phyloP scores from a whole-genome alignment of 2,113 vertebrate genomes.

The Oryzias woworae region DNA sequence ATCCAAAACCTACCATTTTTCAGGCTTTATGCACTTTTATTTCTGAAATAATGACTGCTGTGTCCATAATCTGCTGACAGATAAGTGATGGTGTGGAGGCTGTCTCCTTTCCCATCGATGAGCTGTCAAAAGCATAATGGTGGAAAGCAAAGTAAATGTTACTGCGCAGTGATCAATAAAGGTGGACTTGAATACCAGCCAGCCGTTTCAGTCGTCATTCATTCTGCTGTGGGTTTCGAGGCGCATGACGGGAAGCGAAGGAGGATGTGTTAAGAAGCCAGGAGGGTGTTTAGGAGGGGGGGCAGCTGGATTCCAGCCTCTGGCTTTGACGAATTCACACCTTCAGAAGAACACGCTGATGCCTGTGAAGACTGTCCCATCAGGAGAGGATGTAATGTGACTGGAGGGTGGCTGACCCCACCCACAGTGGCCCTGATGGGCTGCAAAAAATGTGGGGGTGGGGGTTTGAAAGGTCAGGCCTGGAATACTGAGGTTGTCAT shows the following conservation, averaged over 20 bases:
- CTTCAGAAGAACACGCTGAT: constrained; percentile 55
- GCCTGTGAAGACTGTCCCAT: constrained; percentile 38
- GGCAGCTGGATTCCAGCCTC: constrained; percentile 63
- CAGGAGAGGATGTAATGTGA: constrained; percentile 14
- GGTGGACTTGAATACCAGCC: constrained; percentile 45
- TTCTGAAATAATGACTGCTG: constrained; percentile 60
- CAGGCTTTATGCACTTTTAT: constrained; percentile 55
- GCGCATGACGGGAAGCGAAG: too few relatives aligned
- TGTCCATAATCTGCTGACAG: constrained; percentile 64
- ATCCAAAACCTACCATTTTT: constrained; percentile 61
- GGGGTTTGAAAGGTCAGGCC: constrained; percentile 1
- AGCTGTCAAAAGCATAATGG: constrained; percentile 44
- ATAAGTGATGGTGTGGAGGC: constrained; percentile 57
- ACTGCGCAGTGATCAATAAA: constrained; percentile 65
- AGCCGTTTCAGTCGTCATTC: constrained; percentile 42
- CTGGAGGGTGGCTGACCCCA: neutral
- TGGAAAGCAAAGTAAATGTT: constrained; percentile 62
- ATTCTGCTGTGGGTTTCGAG: neutral
- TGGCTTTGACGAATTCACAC: constrained; percentile 58
- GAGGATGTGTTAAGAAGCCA: constrained; percentile 39
- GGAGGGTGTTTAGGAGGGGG: neutral
- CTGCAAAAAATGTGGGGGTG: neutral
- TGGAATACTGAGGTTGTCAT: neutral
- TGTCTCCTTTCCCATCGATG: constrained; percentile 58
- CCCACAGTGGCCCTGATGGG: constrained; percentile 16